Percentiles rank a stretch among this genome's conserved stretches.
phyloP scores from a whole-genome alignment of 2,113 vertebrate genomes.

The Trematomus loennbergii region DNA sequence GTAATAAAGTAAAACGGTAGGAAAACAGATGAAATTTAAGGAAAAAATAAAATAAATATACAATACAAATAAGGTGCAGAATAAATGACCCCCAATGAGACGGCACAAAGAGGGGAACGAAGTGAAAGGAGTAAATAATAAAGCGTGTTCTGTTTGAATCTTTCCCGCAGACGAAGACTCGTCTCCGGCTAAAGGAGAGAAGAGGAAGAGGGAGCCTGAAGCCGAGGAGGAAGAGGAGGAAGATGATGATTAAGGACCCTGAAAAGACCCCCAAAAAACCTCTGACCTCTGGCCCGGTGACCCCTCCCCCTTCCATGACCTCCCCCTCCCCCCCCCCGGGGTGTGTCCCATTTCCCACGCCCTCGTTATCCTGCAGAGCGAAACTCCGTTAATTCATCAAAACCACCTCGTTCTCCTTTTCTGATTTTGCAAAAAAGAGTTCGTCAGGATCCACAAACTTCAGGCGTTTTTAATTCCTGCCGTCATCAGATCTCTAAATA shows the following conservation, averaged over 20 bases:
- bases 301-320: neutral
- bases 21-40: too few species aligned
- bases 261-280: conserved; percentile 4
- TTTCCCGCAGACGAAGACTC: conserved; percentile 67
- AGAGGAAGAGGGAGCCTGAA: conserved; percentile 89
- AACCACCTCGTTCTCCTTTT: neutral
- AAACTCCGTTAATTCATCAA: conserved; percentile 11
- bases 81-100: too few species aligned
- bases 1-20: too few species aligned
- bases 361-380: neutral
- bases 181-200: conserved; percentile 85
- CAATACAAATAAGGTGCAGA: too few species aligned
- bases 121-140: too few species aligned
- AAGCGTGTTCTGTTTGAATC: too few species aligned
- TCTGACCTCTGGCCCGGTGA: conserved; percentile 8
- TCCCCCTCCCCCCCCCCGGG: conserved; percentile 1
- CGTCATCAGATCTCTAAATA: neutral
- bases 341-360: conserved; percentile 24
- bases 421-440: neutral
- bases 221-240: conserved; percentile 86
- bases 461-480: neutral
- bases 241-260: conserved; percentile 75
- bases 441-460: neutral
- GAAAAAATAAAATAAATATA: too few species aligned
- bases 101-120: too few species aligned